Percentiles rank a stretch among this genome's conserved stretches.
Evolutionary conservation across 2,113 vertebrate species (phyloP).

Genomic region (Ptilonorhynchus violaceus): DNA sequence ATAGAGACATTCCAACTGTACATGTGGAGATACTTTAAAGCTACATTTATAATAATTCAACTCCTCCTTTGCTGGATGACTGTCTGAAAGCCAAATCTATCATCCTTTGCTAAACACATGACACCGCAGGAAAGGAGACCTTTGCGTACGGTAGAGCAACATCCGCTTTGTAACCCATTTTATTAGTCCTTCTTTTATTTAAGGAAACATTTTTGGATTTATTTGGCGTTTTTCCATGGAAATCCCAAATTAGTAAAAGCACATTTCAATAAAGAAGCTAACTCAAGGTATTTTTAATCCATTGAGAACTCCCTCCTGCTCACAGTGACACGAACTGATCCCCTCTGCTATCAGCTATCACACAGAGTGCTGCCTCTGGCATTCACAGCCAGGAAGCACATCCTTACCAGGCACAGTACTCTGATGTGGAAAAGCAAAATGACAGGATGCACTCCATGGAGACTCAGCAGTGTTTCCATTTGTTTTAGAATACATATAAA

Average conservation of each 20-base stretch:
- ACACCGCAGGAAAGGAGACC: background rate
- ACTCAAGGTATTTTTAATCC: background rate
- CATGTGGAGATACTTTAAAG: accelerated
- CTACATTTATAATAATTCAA: background rate
- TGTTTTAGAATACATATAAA: background rate
- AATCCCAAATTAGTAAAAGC: background rate
- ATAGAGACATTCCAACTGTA: background rate
- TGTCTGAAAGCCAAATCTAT: background rate
- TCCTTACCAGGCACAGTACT: background rate
- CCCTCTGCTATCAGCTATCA: background rate
- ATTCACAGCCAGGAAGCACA: background rate
- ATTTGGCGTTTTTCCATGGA: background rate
- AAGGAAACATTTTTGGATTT: background rate
- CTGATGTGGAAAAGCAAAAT: background rate
- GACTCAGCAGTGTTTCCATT: background rate
- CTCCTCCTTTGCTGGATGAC: background rate
- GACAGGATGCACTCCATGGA: background rate
- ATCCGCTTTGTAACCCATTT: background rate
- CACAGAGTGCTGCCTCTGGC: background rate
- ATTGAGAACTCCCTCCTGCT: background rate
- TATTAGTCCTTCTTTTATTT: background rate
- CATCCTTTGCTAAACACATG: background rate
- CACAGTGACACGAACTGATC: background rate
- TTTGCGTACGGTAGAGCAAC: background rate
- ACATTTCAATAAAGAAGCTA: background rate